Evolutionary conservation across 2,888 invertebrate genomes (phyloP).

Genomic region (Tachina fera): DNA sequence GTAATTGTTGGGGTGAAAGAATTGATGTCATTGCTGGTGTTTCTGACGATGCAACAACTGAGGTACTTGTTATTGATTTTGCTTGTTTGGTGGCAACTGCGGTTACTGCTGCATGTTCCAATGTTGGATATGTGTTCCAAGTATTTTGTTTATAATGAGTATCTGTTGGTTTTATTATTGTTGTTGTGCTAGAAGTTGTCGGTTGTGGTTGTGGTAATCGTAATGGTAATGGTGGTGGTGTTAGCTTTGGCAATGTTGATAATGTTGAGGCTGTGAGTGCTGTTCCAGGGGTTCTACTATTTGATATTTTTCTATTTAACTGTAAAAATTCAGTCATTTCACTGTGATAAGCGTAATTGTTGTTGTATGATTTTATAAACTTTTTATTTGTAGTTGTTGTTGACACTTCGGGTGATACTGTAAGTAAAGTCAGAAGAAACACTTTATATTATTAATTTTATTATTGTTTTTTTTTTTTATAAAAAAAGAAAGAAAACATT

Average conservation of each 20-base stretch:
- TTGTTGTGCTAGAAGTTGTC: conserved; percentile 8
- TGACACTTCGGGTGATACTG: conserved; percentile 77
- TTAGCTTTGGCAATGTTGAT: conserved; percentile 21
- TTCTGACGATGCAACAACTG: conserved; percentile 8
- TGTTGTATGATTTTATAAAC: conserved; percentile 63
- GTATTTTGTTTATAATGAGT: conserved; percentile 29
- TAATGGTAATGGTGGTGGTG: not conserved
- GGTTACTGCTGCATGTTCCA: conserved; percentile 45
- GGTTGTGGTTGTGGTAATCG: conserved; percentile 1
- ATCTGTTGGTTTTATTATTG: not conserved
- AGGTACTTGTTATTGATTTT: conserved; percentile 44
- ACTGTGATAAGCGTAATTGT: conserved; percentile 61
- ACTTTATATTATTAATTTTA: not conserved
- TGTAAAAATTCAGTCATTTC: conserved; percentile 58
- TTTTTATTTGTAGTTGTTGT: conserved; percentile 73
- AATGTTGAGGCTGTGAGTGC: conserved; percentile 52
- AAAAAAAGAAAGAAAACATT: not conserved
- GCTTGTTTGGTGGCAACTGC: conserved; percentile 60
- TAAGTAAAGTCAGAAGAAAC: conserved; percentile 12
- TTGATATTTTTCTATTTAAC: conserved; percentile 56
- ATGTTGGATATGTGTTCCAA: conserved; percentile 37
- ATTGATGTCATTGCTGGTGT: conserved; percentile 35
- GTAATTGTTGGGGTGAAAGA: conserved; percentile 53
- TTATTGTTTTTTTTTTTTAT: not conserved
- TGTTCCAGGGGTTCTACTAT: conserved; percentile 69